Conservation (phyloP, 2,797 vertebrate genomes). For the Xiphophorus birchmanni region DNA sequence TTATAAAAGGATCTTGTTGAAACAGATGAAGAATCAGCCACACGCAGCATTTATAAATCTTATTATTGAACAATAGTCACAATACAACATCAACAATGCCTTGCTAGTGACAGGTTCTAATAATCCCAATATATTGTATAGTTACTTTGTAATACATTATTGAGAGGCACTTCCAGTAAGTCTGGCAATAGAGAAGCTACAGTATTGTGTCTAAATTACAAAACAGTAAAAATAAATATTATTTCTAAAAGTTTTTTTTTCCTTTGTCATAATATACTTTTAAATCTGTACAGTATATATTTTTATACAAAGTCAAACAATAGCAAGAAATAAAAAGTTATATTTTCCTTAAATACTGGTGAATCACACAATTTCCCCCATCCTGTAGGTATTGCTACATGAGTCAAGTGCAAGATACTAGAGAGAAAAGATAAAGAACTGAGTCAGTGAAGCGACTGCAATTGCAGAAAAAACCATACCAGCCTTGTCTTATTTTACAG, state of each 20-base stretch:
- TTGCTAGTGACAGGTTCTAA: constrained; percentile 92
- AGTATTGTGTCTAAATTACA: constrained; percentile 96
- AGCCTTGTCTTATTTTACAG: constrained; percentile 75
- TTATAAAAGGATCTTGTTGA: neutral
- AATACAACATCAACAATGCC: constrained; percentile 93
- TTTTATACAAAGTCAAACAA: constrained; percentile 93
- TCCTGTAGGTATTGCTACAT: constrained; percentile 91
- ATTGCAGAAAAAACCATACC: constrained; percentile 74
- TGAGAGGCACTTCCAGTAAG: constrained; percentile 98
- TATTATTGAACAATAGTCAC: constrained; percentile 92
- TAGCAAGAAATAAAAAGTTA: constrained; percentile 87
- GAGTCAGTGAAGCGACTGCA: constrained; percentile 81
- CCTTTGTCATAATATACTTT: constrained; percentile 73
- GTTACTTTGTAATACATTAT: constrained; percentile 93
- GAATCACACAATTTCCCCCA: constrained; percentile 81
- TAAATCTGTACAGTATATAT: constrained; percentile 91
- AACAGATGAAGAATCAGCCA: constrained; percentile 60
- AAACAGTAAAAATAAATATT: constrained; percentile 99
- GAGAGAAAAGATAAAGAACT: constrained; percentile 79
- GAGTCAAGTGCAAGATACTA: constrained; percentile 90
- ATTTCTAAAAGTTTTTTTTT: constrained; percentile 88
- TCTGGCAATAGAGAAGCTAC: constrained; percentile 94
- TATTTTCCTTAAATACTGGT: constrained; percentile 88
- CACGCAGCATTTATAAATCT: constrained; percentile 88
- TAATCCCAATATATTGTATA: constrained; percentile 90